phyloP scores from a whole-genome alignment of 2,888 invertebrate species.

The Drosophila greeni region DNA sequence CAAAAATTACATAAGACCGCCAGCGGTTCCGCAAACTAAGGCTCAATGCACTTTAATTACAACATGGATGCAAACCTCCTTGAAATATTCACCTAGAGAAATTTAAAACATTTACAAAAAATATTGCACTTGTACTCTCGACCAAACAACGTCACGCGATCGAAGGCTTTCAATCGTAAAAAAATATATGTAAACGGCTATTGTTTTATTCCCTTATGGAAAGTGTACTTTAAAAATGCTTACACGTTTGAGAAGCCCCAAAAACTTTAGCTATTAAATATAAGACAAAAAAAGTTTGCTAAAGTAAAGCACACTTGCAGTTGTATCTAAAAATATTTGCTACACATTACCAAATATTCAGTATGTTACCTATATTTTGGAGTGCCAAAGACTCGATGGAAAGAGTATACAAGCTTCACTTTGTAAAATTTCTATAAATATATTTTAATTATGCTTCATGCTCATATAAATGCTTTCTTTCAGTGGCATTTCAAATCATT shows the following conservation, averaged over 20 bases:
- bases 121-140: slow-evolving; percentile 18
- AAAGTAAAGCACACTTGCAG: too few species aligned
- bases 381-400: background rate
- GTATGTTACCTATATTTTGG: background rate
- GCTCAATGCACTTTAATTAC: slow-evolving; percentile 36
- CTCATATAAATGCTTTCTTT: slow-evolving; percentile 30
- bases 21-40: slow-evolving; percentile 24
- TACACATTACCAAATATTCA: background rate
- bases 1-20: slow-evolving; percentile 22
- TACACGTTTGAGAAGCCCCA: background rate
- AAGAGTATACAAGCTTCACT: slow-evolving; percentile 9
- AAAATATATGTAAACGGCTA: slow-evolving; percentile 4
- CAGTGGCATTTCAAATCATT: slow-evolving; percentile 13
- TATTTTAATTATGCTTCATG: slow-evolving; percentile 15
- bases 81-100: slow-evolving; percentile 37
- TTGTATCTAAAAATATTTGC: background rate
- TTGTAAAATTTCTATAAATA: background rate
- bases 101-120: slow-evolving; percentile 33
- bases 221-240: background rate
- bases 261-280: background rate
- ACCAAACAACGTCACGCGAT: slow-evolving; percentile 18
- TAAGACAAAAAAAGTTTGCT: background rate
- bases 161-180: slow-evolving; percentile 33
- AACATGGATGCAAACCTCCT: slow-evolving; percentile 8
- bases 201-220: background rate